Conservation (phyloP, 2,888 invertebrate species). For the Nipponacmea schrenckii region DNA sequence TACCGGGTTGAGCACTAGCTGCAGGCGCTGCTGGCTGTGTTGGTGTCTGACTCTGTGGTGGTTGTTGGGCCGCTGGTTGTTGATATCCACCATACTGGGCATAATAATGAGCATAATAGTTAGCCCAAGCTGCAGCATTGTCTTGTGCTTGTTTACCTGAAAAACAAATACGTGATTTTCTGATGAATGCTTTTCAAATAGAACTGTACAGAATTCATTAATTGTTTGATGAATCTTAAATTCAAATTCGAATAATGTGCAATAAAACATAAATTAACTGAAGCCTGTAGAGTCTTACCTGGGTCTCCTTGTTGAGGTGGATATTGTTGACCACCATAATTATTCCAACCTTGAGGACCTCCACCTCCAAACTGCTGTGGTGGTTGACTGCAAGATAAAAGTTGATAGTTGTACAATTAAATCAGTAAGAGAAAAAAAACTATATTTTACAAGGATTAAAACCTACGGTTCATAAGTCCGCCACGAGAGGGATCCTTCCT, state of each 20-base stretch:
- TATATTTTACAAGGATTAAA: too few species aligned
- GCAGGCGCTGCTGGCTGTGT: constrained; percentile 28
- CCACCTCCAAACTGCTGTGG: constrained; percentile 42
- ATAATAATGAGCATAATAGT: constrained; percentile 70
- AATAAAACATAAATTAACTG: background rate
- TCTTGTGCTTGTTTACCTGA: constrained; percentile 55
- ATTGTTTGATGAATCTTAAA: too few species aligned
- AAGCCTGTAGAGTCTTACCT: constrained; percentile 23
- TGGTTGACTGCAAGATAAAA: constrained; percentile 44
- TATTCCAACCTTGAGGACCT: constrained; percentile 65
- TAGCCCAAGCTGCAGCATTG: constrained; percentile 70
- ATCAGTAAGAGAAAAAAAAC: background rate
- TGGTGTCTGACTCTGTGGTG: constrained; percentile 45
- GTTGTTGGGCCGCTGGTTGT: constrained; percentile 42
- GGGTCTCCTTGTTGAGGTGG: constrained; percentile 29
- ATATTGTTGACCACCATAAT: constrained; percentile 34
- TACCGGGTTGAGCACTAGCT: background rate
- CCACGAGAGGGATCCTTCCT: too few species aligned
- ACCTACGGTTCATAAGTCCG: too few species aligned
- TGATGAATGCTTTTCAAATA: background rate
- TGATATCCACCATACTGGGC: constrained; percentile 57
- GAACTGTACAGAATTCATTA: too few species aligned
- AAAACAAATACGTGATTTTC: background rate
- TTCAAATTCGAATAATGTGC: background rate
- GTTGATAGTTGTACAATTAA: background rate